A percentile compares a stretch with the other conserved stretches of the same genome.
These are phyloP conservation scores for Yponomeuta sedellus DNA, from an alignment of 2,888 invertebrate genomes.

Conservation along the genomic window DNA sequence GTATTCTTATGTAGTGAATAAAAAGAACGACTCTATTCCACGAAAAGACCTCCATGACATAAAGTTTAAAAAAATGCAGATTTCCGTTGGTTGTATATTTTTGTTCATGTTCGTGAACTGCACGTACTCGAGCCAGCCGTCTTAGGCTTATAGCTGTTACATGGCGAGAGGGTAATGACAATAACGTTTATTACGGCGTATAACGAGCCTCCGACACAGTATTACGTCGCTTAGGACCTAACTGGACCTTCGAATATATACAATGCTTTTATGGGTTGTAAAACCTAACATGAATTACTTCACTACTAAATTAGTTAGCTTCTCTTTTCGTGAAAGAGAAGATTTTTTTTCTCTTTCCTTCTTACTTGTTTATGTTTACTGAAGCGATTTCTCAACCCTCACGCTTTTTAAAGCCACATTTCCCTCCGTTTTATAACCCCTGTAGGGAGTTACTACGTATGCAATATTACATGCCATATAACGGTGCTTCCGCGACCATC, in stretches of 20 bases:
- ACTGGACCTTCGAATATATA: not conserved
- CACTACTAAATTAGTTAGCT: not conserved
- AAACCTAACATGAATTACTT: not conserved
- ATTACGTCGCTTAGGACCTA: not conserved
- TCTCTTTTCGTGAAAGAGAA: not conserved
- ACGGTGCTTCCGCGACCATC: not conserved
- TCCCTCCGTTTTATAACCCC: not conserved
- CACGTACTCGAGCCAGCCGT: not conserved
- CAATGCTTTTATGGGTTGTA: not conserved
- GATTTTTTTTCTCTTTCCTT: too few relatives aligned
- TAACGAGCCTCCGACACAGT: not conserved
- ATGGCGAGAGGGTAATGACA: not conserved
- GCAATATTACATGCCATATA: not conserved
- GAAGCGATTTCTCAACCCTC: not conserved
- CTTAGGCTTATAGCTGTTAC: not conserved
- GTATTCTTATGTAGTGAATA: too few relatives aligned
- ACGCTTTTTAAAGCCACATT: not conserved
- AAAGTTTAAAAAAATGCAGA: too few relatives aligned
- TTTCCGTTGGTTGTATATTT: too few relatives aligned
- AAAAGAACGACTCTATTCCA: too few relatives aligned
- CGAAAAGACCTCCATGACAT: too few relatives aligned
- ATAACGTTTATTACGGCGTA: not conserved
- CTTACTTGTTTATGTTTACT: not conserved
- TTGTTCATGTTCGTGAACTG: not conserved
- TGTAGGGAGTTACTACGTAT: not conserved